Percentiles rank a stretch among this genome's conserved stretches.
These are phyloP conservation scores for Pseudomyrmex gracilis DNA, from an alignment of 1,140 invertebrate genomes.

Conservation along the genomic window DNA sequence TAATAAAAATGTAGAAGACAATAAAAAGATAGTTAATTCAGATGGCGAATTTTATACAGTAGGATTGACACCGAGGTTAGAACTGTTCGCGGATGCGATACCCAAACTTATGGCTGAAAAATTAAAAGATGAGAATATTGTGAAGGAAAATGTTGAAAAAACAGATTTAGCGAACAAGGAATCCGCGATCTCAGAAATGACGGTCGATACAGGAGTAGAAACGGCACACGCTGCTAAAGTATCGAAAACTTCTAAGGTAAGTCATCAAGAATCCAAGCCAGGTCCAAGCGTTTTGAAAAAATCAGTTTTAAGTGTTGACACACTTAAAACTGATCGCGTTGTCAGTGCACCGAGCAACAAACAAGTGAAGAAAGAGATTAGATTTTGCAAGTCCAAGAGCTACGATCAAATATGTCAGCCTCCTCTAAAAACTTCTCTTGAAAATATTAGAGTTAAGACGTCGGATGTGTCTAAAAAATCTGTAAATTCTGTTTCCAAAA, in stretches of 20 bases:
- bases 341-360: conserved; percentile 59
- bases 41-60: conserved; percentile 81
- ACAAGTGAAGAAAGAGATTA: conserved; percentile 61
- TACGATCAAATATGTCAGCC: conserved; percentile 79
- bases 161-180: conserved; percentile 25
- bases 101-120: conserved; percentile 83
- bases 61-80: conserved; percentile 81
- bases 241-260: conserved; percentile 1
- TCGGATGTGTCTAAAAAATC: conserved; percentile 60
- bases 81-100: conserved; percentile 83
- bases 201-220: conserved; percentile 5
- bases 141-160: conserved; percentile 57
- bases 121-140: conserved; percentile 67
- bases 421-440: conserved; percentile 52
- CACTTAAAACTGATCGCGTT: conserved; percentile 47
- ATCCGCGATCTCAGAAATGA: neutral
- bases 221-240: neutral
- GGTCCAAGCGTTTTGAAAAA: neutral
- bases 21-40: conserved; percentile 73
- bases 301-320: conserved; percentile 45
- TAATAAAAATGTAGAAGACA: conserved; percentile 60
- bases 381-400: conserved; percentile 78
- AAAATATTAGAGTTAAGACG: conserved; percentile 60
- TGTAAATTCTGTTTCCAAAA: conserved; percentile 45
- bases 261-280: conserved; percentile 1